phyloP scores from a whole-genome alignment of 2,888 invertebrate genomes.

The Drosophila mettleri region DNA sequence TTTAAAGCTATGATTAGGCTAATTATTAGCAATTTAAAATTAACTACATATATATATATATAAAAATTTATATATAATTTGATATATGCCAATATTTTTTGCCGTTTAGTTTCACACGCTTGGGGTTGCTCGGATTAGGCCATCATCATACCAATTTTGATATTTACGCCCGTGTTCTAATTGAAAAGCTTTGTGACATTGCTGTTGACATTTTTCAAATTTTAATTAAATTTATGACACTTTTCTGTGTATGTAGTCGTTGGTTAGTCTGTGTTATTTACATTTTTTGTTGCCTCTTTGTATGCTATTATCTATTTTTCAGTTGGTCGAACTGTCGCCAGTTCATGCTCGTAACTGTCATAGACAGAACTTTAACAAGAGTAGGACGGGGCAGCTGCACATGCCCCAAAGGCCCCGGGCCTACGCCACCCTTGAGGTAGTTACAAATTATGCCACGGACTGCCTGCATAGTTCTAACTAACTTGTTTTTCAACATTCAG shows the following conservation, averaged over 20 bases:
- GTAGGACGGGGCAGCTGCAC: not conserved
- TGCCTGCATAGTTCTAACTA: conserved; percentile 28
- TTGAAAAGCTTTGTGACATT: conserved; percentile 67
- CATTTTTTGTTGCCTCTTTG: conserved; percentile 1
- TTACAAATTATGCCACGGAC: conserved; percentile 57
- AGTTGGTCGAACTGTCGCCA: conserved; percentile 45
- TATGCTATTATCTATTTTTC: conserved; percentile 42
- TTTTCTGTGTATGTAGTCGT: conserved; percentile 11
- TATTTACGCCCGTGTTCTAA: conserved; percentile 48
- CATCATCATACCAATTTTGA: conserved; percentile 32
- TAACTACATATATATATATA: not conserved
- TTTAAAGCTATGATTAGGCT: conserved; percentile 1
- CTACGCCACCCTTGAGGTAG: conserved; percentile 23
- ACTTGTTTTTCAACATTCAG: conserved; percentile 29
- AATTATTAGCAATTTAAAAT: conserved; percentile 10
- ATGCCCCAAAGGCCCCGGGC: conserved; percentile 29
- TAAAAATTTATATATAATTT: not conserved
- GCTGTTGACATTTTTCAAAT: conserved; percentile 69
- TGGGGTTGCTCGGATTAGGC: conserved; percentile 19
- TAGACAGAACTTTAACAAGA: conserved; percentile 21
- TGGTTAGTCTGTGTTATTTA: not conserved
- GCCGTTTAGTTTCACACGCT: conserved; percentile 41
- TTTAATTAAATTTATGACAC: conserved; percentile 72
- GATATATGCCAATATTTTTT: conserved; percentile 10
- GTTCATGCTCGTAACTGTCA: conserved; percentile 47